Conservation (phyloP, 2,113 vertebrate genomes). For the Himantopus leucocephalus region DNA sequence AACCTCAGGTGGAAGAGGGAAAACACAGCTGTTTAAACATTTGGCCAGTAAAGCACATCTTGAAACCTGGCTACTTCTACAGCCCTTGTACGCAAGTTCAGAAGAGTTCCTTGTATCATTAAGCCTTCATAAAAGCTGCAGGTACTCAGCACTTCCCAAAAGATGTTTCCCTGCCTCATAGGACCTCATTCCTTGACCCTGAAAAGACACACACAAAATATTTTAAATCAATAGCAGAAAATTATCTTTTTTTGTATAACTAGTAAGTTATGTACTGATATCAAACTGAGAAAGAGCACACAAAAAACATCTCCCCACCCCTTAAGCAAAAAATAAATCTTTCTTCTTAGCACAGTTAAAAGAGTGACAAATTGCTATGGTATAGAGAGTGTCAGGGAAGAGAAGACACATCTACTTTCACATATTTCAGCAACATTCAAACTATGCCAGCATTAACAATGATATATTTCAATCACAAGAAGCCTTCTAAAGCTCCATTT, state of each 20-base stretch:
- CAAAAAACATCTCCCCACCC: not conserved
- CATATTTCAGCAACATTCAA: slow-evolving; percentile 22
- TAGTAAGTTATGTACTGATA: not conserved
- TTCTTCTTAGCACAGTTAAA: not conserved
- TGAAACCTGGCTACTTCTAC: not conserved
- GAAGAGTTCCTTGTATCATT: rapidly evolving
- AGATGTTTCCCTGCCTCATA: not conserved
- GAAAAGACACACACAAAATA: not conserved
- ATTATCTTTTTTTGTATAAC: not conserved
- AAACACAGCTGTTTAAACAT: not conserved
- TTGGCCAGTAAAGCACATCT: not conserved
- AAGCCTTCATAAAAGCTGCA: not conserved
- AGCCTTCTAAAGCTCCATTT: not conserved
- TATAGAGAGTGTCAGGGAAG: not conserved
- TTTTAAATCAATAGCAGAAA: not conserved
- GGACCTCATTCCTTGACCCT: not conserved
- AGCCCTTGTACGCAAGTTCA: not conserved
- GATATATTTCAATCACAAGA: not conserved
- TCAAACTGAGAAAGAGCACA: not conserved
- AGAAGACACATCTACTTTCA: not conserved
- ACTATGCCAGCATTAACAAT: slow-evolving; percentile 1
- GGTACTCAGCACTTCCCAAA: not conserved
- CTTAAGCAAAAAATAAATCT: not conserved
- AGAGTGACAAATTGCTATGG: not conserved
- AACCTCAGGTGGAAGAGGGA: not conserved